A percentile compares a stretch with the other conserved stretches of the same genome.
Conservation (phyloP, 2,888 invertebrate genomes). For the Epinotia nisella region DNA sequence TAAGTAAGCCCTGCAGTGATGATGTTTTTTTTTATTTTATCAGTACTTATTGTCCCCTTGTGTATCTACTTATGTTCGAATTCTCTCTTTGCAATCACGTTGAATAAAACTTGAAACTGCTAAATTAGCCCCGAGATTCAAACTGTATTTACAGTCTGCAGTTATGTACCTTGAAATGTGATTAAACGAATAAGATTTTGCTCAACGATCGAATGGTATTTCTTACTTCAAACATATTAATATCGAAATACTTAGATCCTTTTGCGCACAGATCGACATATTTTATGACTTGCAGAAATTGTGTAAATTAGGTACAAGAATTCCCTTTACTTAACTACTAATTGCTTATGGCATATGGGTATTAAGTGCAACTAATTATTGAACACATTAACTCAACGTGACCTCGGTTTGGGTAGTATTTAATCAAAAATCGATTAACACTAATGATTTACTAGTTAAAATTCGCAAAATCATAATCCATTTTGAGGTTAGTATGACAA, state of each 20-base stretch:
- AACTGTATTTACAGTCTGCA: not conserved
- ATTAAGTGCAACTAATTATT: not conserved
- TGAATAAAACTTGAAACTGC: too few relatives aligned
- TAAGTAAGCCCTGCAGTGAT: not conserved
- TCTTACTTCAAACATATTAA: not conserved
- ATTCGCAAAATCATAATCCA: constrained; percentile 26
- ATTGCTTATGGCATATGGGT: not conserved
- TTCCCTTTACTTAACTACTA: not conserved
- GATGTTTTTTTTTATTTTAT: not conserved
- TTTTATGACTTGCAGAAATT: not conserved
- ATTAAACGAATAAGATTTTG: not conserved
- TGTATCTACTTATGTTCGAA: too few relatives aligned
- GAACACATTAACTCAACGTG: constrained; percentile 6
- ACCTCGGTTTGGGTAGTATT: not conserved
- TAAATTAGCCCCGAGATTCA: not conserved
- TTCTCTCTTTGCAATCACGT: too few relatives aligned
- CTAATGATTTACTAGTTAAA: constrained; percentile 8
- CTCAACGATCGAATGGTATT: not conserved
- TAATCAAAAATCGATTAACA: constrained; percentile 13
- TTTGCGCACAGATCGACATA: not conserved
- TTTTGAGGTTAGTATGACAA: constrained; percentile 28
- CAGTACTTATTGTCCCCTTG: not conserved
- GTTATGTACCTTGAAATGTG: not conserved
- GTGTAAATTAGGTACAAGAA: not conserved
- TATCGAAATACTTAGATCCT: not conserved